phyloP scores from a whole-genome alignment of 2,888 invertebrate genomes.

The Melipona beecheii region DNA sequence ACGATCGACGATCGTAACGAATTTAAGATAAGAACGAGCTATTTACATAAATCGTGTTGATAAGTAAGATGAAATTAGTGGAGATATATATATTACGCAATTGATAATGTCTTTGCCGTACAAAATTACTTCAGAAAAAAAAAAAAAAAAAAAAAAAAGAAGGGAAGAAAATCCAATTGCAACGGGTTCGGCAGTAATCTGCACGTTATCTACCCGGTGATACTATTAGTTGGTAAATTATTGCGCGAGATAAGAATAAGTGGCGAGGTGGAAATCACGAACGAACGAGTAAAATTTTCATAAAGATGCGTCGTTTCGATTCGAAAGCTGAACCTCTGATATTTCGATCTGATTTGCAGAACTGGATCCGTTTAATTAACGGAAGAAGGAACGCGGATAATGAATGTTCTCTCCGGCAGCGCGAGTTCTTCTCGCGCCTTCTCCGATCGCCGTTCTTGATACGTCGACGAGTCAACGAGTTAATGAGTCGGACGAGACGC shows the following conservation, averaged over 20 bases:
- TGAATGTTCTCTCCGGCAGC: conserved; percentile 4
- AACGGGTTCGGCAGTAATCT: too few relatives aligned
- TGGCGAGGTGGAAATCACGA: not conserved
- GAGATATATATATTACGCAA: too few relatives aligned
- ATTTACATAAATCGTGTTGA: too few relatives aligned
- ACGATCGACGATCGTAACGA: too few relatives aligned
- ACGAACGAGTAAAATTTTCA: not conserved
- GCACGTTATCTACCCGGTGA: not conserved
- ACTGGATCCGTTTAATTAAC: conserved; percentile 45
- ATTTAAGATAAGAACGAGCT: too few relatives aligned
- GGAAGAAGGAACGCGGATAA: conserved; percentile 21
- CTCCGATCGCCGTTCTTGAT: not conserved
- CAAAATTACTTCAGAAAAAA: too few relatives aligned
- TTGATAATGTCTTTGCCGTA: too few relatives aligned
- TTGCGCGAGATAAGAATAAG: not conserved
- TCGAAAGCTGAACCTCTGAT: conserved; percentile 28
- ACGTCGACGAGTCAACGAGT: not conserved
- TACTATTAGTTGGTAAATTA: not conserved
- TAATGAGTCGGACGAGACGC: not conserved
- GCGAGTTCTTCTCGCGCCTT: not conserved
- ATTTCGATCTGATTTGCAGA: conserved; percentile 36
- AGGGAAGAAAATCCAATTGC: too few relatives aligned
- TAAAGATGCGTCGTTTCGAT: conserved; percentile 8
- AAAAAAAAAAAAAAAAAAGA: too few relatives aligned
- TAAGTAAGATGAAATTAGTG: too few relatives aligned